Percentiles rank a stretch among this genome's conserved stretches.
Conservation (phyloP, 2,888 invertebrate genomes). For the Venusia cambrica region DNA sequence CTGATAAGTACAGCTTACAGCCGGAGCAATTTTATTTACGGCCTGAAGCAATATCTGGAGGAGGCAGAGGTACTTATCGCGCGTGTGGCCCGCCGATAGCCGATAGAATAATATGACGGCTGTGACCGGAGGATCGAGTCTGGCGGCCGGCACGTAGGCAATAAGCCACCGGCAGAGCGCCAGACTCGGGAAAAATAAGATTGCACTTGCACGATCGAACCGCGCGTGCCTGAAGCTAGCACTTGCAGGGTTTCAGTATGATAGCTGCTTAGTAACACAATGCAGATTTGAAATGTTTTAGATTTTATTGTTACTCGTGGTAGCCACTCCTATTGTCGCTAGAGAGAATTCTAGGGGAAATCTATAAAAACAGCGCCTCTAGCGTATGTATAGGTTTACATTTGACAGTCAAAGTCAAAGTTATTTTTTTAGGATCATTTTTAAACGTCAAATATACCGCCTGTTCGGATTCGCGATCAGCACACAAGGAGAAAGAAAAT, state of each 20-base stretch:
- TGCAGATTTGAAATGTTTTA: no score
- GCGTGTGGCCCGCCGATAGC: constrained; percentile 72
- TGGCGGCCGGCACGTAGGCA: constrained; percentile 74
- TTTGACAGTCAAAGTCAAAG: no score
- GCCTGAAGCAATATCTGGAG: constrained; percentile 69
- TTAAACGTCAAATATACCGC: no score
- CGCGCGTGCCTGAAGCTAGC: constrained; percentile 52
- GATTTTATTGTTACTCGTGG: no score
- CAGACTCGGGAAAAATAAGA: constrained; percentile 73
- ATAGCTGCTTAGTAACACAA: constrained; percentile 1
- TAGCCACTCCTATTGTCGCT: no score
- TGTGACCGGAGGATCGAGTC: constrained; percentile 53
- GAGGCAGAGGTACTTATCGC: constrained; percentile 72
- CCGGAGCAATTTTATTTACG: constrained; percentile 72
- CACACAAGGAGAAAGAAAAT: no score
- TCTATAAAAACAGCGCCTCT: no score
- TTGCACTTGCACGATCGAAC: constrained; percentile 58
- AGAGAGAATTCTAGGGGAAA: no score
- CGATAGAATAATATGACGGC: constrained; percentile 79
- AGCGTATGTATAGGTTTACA: no score
- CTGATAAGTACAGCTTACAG: constrained; percentile 40
- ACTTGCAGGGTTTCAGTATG: constrained; percentile 8
- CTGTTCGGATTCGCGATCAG: no score
- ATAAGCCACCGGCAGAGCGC: constrained; percentile 74
- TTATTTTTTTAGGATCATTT: no score